These are phyloP conservation scores for Scophthalmus maximus DNA, from an alignment of 2,113 vertebrate species.

Conservation along the genomic window DNA sequence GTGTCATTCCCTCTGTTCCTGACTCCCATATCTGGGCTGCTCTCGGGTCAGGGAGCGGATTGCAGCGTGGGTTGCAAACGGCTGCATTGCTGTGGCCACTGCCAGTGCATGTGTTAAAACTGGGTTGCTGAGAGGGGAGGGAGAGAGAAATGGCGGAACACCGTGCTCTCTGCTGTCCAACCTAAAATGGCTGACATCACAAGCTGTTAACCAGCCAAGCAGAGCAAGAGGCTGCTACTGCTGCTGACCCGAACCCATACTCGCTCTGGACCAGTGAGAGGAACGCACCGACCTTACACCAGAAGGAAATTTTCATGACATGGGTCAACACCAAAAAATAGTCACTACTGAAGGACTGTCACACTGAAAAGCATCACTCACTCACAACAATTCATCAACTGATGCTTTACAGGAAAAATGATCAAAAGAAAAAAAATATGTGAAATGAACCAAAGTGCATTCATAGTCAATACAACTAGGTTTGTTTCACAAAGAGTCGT, in stretches of 20 bases:
- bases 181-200: conserved; percentile 88
- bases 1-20: conserved; percentile 46
- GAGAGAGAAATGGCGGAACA: conserved; percentile 81
- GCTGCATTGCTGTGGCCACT: conserved; percentile 70
- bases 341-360: neutral
- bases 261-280: conserved; percentile 39
- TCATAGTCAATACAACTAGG: neutral
- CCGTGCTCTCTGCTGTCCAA: conserved; percentile 80
- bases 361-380: neutral
- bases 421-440: neutral
- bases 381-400: neutral
- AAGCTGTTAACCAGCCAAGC: conserved; percentile 79
- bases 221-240: conserved; percentile 68
- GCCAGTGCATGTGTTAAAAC: conserved; percentile 76
- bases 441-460: neutral
- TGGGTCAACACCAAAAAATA: conserved; percentile 17
- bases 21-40: conserved; percentile 43
- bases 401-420: neutral
- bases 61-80: conserved; percentile 60
- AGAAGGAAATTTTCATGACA: conserved; percentile 30
- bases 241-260: conserved; percentile 67
- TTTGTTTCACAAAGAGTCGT: neutral
- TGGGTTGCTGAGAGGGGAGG: conserved; percentile 74
- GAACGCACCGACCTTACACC: conserved; percentile 10
- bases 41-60: conserved; percentile 60